phyloP scores from a whole-genome alignment of 2,797 vertebrate genomes.

The Lates japonicus region DNA sequence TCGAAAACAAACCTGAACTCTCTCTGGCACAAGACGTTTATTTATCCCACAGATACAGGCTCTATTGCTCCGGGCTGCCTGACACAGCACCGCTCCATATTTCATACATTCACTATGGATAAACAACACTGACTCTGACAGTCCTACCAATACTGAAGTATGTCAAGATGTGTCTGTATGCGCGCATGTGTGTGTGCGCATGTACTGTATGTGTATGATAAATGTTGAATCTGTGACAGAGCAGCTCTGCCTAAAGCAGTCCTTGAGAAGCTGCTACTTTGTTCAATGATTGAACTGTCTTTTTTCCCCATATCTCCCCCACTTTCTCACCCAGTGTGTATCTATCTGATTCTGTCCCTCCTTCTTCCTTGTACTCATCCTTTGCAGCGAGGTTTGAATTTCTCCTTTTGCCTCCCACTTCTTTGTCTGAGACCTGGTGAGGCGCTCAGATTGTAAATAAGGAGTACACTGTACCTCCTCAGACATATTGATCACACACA shows the following conservation, averaged over 20 bases:
- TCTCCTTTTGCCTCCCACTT: slow-evolving; percentile 11
- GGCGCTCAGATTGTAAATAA: slow-evolving; percentile 66
- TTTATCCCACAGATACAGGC: slow-evolving; percentile 70
- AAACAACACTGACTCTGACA: slow-evolving; percentile 66
- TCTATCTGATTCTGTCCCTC: slow-evolving; percentile 24
- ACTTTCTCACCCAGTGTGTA: slow-evolving; percentile 22
- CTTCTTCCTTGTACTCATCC: slow-evolving; percentile 12
- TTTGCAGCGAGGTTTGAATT: slow-evolving; percentile 31
- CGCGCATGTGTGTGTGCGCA: slow-evolving; percentile 9
- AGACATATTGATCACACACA: slow-evolving; percentile 75
- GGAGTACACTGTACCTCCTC: slow-evolving; percentile 47
- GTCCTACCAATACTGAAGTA: slow-evolving; percentile 49
- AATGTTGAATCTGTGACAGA: slow-evolving; percentile 61
- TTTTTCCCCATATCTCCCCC: slow-evolving; percentile 19
- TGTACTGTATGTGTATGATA: slow-evolving; percentile 43
- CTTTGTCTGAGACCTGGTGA: slow-evolving; percentile 32
- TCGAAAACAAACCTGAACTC: slow-evolving; percentile 81
- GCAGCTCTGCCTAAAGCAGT: slow-evolving; percentile 61
- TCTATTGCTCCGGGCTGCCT: slow-evolving; percentile 54
- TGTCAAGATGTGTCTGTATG: slow-evolving; percentile 44
- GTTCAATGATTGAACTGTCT: slow-evolving; percentile 66
- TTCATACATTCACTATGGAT: slow-evolving; percentile 67
- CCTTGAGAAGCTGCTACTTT: slow-evolving; percentile 67
- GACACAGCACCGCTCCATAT: slow-evolving; percentile 60
- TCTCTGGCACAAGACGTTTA: slow-evolving; percentile 71